Evolutionary conservation across 2,113 vertebrate species (phyloP), one percentile per base, ranked within the genome.

Genomic region (Seriola quinqueradiata): DNA sequence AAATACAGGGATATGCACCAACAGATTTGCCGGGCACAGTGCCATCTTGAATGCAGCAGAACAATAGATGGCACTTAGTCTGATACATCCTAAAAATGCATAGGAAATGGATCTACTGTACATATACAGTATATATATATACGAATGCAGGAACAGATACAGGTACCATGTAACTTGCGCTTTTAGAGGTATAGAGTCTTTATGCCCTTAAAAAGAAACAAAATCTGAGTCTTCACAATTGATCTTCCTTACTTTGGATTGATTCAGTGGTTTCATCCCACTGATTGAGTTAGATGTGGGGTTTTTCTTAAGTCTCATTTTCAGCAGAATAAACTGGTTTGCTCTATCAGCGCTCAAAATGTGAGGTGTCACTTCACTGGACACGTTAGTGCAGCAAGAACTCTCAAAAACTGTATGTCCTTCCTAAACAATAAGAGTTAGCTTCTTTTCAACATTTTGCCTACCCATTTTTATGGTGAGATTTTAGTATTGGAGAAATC

Each of bases 241-340:
- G 11, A 36, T 60, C 42, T 28, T 64, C 42, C 23, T 34, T 19
- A 48, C 57, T 50, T 61, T 69, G 21, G 21, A 48, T 58, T 50
- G 16, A 69, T 76, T 70, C 25, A 34, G 19, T 54, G 66, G 32
- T 61, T 71, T 70, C n/a, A 32, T 36, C 11, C 3, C 16, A 14
- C 52, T 54, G 63, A 82, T 66, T 72, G 23, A 66, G 73, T 64
- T 52, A 44, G 46, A 19, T 16, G 46, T 25, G 23, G 11, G 48
- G 52, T 5, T 75, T 85, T 76, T 65, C 32, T 50, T 60, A 12
- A 32, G 52, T 59, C 52, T 82, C 46, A 32, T 68, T 73, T 75
- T 68, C 40, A 80, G 38, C 57, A n/a, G 50, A 59, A 64, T 36
- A n/a, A 28, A 68, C 32, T 58, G 10, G 8, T 36, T 66, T 21